Evolutionary conservation across 2,888 invertebrate genomes (phyloP).

Genomic region (Trypoxylon attenuatum): DNA sequence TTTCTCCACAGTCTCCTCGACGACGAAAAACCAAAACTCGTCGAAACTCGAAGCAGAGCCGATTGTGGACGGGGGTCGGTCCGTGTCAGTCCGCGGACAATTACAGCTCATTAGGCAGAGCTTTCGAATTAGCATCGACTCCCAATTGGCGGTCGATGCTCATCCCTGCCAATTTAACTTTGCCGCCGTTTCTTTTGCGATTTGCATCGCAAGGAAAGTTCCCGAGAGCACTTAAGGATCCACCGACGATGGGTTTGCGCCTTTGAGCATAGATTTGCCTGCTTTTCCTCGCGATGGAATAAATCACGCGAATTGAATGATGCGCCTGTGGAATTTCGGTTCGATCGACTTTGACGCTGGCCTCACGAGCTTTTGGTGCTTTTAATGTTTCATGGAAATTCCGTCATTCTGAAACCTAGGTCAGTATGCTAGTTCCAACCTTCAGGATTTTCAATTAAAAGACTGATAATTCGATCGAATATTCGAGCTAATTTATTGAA

Average conservation of each 20-base stretch:
- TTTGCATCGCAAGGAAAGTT: constrained; percentile 57
- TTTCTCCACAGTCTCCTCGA: too few species aligned
- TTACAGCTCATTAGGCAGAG: constrained; percentile 50
- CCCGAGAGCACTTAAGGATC: constrained; percentile 45
- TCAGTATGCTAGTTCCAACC: too few species aligned
- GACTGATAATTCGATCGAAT: too few species aligned
- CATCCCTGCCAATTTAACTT: constrained; percentile 49
- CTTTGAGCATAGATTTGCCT: constrained; percentile 29
- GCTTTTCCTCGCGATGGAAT: constrained; percentile 28
- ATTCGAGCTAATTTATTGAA: too few species aligned
- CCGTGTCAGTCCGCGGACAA: constrained; percentile 31
- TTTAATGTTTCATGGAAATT: too few species aligned
- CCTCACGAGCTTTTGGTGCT: too few species aligned
- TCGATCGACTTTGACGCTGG: constrained; percentile 19
- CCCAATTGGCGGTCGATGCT: too few species aligned
- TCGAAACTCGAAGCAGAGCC: not conserved
- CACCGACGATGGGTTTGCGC: constrained; percentile 20
- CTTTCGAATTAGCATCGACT: too few species aligned
- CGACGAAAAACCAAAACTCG: not conserved
- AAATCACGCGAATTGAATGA: constrained; percentile 27
- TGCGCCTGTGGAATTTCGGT: constrained; percentile 16
- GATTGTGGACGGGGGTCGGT: constrained; percentile 24
- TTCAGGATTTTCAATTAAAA: too few species aligned
- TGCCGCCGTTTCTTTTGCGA: constrained; percentile 16
- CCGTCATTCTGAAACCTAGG: too few species aligned